A percentile compares a stretch with the other conserved stretches of the same genome.
phyloP scores from a whole-genome alignment of 2,113 vertebrate genomes.

The Morone chrysops region DNA sequence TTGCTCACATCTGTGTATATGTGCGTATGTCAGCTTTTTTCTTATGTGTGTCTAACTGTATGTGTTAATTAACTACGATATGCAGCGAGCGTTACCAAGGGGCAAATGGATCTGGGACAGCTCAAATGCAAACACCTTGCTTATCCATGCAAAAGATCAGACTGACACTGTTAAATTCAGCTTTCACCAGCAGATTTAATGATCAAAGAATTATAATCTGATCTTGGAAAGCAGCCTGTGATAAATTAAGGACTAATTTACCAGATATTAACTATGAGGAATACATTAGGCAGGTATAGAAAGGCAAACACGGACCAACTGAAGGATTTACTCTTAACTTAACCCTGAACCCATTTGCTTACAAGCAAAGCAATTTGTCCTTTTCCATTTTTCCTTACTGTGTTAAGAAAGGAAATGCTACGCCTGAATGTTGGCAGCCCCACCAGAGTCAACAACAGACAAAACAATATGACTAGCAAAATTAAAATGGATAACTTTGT shows the following conservation, averaged over 20 bases:
- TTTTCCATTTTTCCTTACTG: slow-evolving; percentile 4
- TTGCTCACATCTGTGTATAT: slow-evolving; percentile 27
- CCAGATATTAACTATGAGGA: slow-evolving; percentile 41
- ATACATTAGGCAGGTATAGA: slow-evolving; percentile 33
- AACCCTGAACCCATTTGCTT: slow-evolving; percentile 13
- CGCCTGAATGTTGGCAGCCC: slow-evolving; percentile 24
- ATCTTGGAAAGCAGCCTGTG: slow-evolving; percentile 53
- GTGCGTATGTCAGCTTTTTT: slow-evolving; percentile 38
- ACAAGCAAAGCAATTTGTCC: slow-evolving; percentile 8
- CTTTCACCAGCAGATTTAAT: slow-evolving; percentile 47
- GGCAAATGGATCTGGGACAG: slow-evolving; percentile 58
- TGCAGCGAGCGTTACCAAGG: slow-evolving; percentile 29
- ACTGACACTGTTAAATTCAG: slow-evolving; percentile 61
- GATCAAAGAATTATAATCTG: slow-evolving; percentile 69
- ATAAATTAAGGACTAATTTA: slow-evolving; percentile 63
- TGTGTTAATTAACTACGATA: slow-evolving; percentile 66
- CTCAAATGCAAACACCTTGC: slow-evolving; percentile 62
- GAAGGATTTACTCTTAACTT: not conserved
- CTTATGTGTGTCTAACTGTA: slow-evolving; percentile 34
- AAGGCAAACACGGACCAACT: slow-evolving; percentile 25
- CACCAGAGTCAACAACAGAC: slow-evolving; percentile 56
- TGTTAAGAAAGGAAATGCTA: slow-evolving; percentile 32
- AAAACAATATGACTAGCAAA: slow-evolving; percentile 53
- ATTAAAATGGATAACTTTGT: slow-evolving; percentile 52
- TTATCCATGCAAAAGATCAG: slow-evolving; percentile 64